These are phyloP conservation scores for Chaenogobius annularis DNA, from an alignment of 2,113 vertebrate species.

Conservation along the genomic window DNA sequence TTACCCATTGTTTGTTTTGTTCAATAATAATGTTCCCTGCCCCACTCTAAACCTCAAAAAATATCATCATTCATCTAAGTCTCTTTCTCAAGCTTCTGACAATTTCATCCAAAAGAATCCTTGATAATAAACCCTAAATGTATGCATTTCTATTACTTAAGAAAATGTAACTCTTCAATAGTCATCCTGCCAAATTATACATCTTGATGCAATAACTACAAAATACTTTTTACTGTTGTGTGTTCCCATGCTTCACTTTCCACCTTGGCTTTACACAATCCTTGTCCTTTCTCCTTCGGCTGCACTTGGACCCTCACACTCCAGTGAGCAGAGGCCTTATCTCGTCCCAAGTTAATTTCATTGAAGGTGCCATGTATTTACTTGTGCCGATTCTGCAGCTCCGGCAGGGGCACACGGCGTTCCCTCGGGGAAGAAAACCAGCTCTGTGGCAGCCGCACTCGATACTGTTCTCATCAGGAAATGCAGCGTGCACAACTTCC, in stretches of 20 bases:
- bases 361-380: conserved; percentile 47
- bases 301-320: conserved; percentile 16
- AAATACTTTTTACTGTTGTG: neutral
- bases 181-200: too few relatives aligned
- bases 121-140: neutral
- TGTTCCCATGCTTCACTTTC: neutral
- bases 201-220: neutral
- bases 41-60: too few relatives aligned
- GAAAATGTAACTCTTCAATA: too few relatives aligned
- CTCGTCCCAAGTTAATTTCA: conserved; percentile 37
- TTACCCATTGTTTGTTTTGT: too few relatives aligned
- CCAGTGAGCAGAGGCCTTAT: conserved; percentile 42
- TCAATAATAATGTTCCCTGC: too few relatives aligned
- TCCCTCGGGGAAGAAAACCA: conserved; percentile 27
- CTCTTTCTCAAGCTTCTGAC: too few relatives aligned
- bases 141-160: too few relatives aligned
- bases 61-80: too few relatives aligned
- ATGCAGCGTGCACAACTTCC: conserved; percentile 44
- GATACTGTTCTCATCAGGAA: conserved; percentile 41
- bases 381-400: conserved; percentile 41
- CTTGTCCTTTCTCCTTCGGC: neutral
- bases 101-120: neutral
- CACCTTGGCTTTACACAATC: conserved; percentile 12
- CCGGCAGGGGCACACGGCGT: conserved; percentile 34
- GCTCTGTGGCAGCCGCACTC: conserved; percentile 39